Evolutionary conservation across 2,888 invertebrate species (phyloP), one percentile per base, ranked within the genome.

Genomic region (Folsomia candida): DNA sequence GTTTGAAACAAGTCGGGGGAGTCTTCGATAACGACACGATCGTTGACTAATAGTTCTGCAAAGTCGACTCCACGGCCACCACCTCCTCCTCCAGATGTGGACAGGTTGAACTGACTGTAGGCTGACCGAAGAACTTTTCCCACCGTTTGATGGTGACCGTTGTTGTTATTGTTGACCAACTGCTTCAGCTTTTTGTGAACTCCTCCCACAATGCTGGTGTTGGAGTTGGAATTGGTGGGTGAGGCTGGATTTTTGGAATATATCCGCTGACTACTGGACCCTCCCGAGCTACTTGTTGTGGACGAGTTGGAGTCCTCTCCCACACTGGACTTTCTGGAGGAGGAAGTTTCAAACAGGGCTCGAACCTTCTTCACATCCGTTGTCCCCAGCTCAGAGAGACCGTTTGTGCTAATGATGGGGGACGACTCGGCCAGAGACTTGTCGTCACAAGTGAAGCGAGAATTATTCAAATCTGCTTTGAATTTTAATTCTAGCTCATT

Each of bases 11-110:
- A 71, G 64, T 79, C 79, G 4, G 77, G 75, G 25, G 77, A 59
- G 64, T 79, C 79, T 63, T 79, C 79, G 61, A 79, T 79, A 27
- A 79, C 76, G 26, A 79, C 73, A 37, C 76, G 76, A 24, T 79
- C 79, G 67, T 79, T 79, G 73, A 78, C 76, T 63, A 79, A 69
- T 29, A 79, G 65, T 66, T 79, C 78, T 28, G 71, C 76, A 57
- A 74, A 78, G 67, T 79, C 79, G 24, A 64, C 26, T 3, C 54
- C 54, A 25, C 24, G 18, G 26, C 24, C 18, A 25, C 59, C 59
- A 11, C 20, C 62, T 2, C 51, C 51, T 2, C 64, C 51, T 2
- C n/a, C 9, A 18, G 2, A 3, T 20, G 47, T 18, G 28, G 22
- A 25, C 14, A 73, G 65, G 51, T 65, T 71, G 57, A 76, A 67